These are phyloP conservation scores for Stenurella melanura DNA, from an alignment of 2,888 invertebrate genomes.

Conservation along the genomic window DNA sequence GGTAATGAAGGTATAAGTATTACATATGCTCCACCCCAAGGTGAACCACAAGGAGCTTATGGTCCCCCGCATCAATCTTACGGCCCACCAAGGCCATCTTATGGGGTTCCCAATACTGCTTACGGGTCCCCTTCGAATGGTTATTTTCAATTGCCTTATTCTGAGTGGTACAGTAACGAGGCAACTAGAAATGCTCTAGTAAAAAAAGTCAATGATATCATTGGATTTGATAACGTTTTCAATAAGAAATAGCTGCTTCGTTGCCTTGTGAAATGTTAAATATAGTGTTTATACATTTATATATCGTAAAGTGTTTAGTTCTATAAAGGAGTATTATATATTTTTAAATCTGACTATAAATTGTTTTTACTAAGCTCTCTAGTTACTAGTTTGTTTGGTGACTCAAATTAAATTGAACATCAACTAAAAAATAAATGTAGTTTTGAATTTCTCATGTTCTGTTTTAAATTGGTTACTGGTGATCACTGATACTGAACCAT, in stretches of 20 bases:
- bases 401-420: no score
- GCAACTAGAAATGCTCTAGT: slow-evolving; percentile 59
- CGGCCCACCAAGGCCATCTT: slow-evolving; percentile 43
- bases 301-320: not conserved
- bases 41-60: slow-evolving; percentile 38
- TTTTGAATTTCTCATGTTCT: no score
- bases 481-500: no score
- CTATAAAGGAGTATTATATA: no score
- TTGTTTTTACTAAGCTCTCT: no score
- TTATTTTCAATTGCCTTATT: slow-evolving; percentile 57
- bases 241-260: slow-evolving; percentile 15
- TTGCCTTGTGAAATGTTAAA: not conserved
- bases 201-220: slow-evolving; percentile 62
- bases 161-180: slow-evolving; percentile 61
- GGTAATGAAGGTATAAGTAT: slow-evolving; percentile 70
- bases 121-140: slow-evolving; percentile 51
- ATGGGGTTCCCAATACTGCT: slow-evolving; percentile 48
- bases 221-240: slow-evolving; percentile 55
- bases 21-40: slow-evolving; percentile 68
- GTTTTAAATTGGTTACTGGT: no score
- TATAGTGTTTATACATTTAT: not conserved
- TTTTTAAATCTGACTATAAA: no score
- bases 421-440: no score
- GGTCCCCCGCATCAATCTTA: slow-evolving; percentile 44
- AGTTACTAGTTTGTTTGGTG: no score